Percentiles rank a stretch among this genome's conserved stretches.
These are phyloP conservation scores for Holacanthus passer DNA, from an alignment of 2,113 vertebrate species.

Conservation along the genomic window DNA sequence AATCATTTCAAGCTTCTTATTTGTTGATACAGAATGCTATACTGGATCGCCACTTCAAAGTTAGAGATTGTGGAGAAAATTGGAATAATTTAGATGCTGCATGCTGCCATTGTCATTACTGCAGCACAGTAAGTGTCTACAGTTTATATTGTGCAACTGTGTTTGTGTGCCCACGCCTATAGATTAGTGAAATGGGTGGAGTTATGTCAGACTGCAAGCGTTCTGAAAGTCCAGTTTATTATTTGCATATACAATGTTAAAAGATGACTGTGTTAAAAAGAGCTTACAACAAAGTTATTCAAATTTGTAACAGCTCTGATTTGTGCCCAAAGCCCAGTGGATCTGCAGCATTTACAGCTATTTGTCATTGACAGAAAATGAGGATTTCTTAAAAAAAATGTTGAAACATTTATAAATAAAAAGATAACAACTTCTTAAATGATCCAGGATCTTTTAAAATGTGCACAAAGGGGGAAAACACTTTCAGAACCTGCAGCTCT, in stretches of 20 bases:
- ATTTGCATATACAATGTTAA: not conserved
- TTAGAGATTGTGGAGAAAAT: conserved; percentile 32
- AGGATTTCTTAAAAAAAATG: not conserved
- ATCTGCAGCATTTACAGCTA: not conserved
- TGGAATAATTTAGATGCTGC: conserved; percentile 43
- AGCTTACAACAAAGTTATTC: not conserved
- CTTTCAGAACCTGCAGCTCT: no score
- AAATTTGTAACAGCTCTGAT: not conserved
- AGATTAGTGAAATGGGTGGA: not conserved
- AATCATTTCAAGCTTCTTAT: conserved; percentile 42
- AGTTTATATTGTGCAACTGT: conserved; percentile 31
- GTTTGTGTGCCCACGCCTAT: conserved; percentile 16
- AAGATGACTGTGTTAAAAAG: not conserved
- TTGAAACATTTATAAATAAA: not conserved
- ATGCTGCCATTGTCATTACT: conserved; percentile 45
- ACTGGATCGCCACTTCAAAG: conserved; percentile 45
- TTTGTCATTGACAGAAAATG: not conserved
- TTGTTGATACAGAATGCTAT: conserved; percentile 22
- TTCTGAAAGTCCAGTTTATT: not conserved
- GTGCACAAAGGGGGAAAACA: not conserved
- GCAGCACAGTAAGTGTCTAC: conserved; percentile 15
- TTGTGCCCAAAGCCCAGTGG: not conserved
- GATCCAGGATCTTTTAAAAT: no score
- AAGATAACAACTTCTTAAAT: not conserved
- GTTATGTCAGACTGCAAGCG: not conserved